Percentiles rank a stretch among this genome's conserved stretches.
These are phyloP conservation scores for Camptogramma bilineatum DNA, from an alignment of 2,888 invertebrate genomes.

Conservation along the genomic window DNA sequence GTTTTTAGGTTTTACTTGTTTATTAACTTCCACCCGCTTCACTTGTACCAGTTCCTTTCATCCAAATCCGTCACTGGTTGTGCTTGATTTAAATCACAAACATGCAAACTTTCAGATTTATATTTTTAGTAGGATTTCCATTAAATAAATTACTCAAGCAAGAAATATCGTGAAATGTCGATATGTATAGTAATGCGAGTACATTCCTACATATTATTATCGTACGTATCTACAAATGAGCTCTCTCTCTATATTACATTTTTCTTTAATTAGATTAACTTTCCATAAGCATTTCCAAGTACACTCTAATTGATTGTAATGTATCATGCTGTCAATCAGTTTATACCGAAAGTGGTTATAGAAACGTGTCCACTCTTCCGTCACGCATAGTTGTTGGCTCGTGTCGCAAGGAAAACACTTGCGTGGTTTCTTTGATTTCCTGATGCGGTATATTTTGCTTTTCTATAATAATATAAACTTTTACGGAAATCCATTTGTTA, in stretches of 20 bases:
- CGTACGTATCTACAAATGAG: neutral
- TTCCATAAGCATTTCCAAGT: conserved; percentile 3
- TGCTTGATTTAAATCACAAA: too few species aligned
- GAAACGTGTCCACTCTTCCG: conserved; percentile 47
- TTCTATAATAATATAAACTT: conserved; percentile 24
- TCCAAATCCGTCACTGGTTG: too few species aligned
- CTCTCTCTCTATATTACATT: conserved; percentile 13
- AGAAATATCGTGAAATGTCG: too few species aligned
- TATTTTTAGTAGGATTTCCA: too few species aligned
- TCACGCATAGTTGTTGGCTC: conserved; percentile 47
- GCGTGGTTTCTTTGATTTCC: conserved; percentile 29
- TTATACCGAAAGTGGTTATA: conserved; percentile 29
- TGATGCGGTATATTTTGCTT: conserved; percentile 23
- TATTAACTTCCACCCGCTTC: too few species aligned
- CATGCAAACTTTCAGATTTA: too few species aligned
- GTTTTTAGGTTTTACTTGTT: too few species aligned
- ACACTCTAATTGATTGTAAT: conserved; percentile 5
- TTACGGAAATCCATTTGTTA: conserved; percentile 27
- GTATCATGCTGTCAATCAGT: conserved; percentile 27
- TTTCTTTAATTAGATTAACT: conserved; percentile 6
- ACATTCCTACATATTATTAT: too few species aligned
- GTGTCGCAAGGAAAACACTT: conserved; percentile 34
- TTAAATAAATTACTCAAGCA: neutral
- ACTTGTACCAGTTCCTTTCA: too few species aligned
- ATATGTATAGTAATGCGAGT: too few species aligned